Evolutionary conservation across 2,113 vertebrate genomes (phyloP).

Genomic region (Rhynchomys soricoides): DNA sequence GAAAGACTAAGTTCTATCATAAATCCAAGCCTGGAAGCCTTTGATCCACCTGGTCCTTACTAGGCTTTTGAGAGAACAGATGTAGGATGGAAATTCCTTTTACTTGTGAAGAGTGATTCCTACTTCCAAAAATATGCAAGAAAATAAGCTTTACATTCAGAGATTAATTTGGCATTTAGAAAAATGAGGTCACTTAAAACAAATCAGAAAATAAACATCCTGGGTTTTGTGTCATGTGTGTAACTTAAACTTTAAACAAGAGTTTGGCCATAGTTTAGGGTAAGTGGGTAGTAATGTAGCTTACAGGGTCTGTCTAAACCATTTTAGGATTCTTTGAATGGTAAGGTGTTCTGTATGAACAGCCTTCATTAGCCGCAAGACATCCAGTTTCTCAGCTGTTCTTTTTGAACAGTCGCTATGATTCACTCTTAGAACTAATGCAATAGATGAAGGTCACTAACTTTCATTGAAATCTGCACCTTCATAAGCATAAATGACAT

Average conservation of each 20-base stretch:
- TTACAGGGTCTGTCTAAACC: not conserved
- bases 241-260: not conserved
- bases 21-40: not conserved
- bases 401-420: fast-evolving
- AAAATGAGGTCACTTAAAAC: not conserved
- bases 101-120: not conserved
- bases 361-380: not conserved
- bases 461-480: not conserved
- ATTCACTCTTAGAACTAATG: not conserved
- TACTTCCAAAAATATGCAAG: not conserved
- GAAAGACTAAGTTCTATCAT: not conserved
- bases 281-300: not conserved
- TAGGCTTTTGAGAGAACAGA: not conserved
- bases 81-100: not conserved
- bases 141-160: not conserved
- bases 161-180: not conserved
- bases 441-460: not conserved
- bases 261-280: not conserved
- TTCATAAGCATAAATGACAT: not conserved
- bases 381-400: not conserved
- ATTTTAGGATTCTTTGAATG: not conserved
- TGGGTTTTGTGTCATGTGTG: not conserved
- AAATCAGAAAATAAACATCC: not conserved
- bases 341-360: not conserved
- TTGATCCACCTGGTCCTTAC: too few relatives aligned